These are phyloP conservation scores for Gavia stellata DNA, from an alignment of 2,113 vertebrate genomes.

Conservation along the genomic window DNA sequence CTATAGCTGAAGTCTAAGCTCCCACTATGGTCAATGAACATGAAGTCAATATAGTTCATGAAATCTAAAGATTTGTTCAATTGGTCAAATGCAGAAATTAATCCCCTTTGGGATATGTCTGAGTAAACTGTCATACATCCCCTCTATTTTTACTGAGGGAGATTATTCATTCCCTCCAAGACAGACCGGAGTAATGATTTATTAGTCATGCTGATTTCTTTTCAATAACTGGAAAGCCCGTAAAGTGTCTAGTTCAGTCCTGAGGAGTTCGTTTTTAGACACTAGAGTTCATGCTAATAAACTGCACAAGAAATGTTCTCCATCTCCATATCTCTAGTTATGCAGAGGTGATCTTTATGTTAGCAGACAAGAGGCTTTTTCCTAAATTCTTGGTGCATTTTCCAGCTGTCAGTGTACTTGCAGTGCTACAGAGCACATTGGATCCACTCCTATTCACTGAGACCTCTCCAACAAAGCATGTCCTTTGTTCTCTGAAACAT, in stretches of 20 bases:
- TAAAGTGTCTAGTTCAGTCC: neutral
- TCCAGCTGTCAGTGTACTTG: neutral
- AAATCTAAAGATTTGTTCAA: neutral
- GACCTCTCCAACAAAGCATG: rapidly evolving
- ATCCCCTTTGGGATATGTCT: neutral
- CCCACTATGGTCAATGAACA: neutral
- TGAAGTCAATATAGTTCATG: neutral
- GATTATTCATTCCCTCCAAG: neutral
- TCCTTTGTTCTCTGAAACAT: neutral
- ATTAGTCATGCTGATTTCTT: neutral
- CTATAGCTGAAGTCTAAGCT: neutral
- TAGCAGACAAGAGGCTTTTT: neutral
- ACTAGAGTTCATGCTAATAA: neutral
- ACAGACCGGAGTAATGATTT: neutral
- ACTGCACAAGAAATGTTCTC: rapidly evolving
- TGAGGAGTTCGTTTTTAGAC: neutral
- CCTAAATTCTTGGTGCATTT: neutral
- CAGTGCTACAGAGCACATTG: neutral
- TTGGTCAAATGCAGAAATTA: neutral
- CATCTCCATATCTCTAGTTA: no score
- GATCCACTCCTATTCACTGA: neutral
- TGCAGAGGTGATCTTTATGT: neutral
- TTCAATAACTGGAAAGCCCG: neutral
- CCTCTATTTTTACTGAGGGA: neutral
- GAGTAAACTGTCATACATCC: neutral